These are phyloP conservation scores for Hydrotaea diabolus DNA, from an alignment of 2,888 invertebrate species.

Conservation along the genomic window DNA sequence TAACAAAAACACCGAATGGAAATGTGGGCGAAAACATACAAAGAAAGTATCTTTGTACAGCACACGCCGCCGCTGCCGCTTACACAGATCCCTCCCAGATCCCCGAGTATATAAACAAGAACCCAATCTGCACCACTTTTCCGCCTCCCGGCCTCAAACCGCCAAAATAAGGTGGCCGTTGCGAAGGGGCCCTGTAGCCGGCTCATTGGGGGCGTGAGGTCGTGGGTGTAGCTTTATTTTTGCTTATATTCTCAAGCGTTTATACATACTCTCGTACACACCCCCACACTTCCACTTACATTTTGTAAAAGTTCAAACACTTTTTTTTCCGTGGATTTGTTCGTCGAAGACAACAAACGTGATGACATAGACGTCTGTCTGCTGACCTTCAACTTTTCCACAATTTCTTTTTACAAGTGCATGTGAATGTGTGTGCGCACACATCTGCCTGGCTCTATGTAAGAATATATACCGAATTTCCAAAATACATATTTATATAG, in stretches of 20 bases:
- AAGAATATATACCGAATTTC: constrained; percentile 33
- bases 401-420: constrained; percentile 66
- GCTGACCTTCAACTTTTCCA: constrained; percentile 78
- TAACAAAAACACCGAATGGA: not conserved
- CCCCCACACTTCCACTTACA: not conserved
- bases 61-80: not conserved
- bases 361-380: constrained; percentile 74
- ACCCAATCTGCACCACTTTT: constrained; percentile 18
- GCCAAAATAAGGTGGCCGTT: not conserved
- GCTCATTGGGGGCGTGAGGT: no score
- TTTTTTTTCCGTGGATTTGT: constrained; percentile 12
- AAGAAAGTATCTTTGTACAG: constrained; percentile 38
- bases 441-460: not conserved
- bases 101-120: constrained; percentile 1
- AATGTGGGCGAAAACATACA: constrained; percentile 50
- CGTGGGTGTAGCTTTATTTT: constrained; percentile 4
- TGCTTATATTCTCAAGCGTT: constrained; percentile 33
- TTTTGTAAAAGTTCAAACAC: constrained; percentile 46
- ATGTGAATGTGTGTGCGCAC: constrained; percentile 62
- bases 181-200: not conserved
- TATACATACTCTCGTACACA: not conserved
- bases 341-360: constrained; percentile 62
- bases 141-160: constrained; percentile 20
- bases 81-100: no score
- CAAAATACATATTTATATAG: not conserved